Evolutionary conservation across 2,888 invertebrate genomes (phyloP), one percentile per base, ranked within the genome.

Genomic region (Frankliniella intonsa): DNA sequence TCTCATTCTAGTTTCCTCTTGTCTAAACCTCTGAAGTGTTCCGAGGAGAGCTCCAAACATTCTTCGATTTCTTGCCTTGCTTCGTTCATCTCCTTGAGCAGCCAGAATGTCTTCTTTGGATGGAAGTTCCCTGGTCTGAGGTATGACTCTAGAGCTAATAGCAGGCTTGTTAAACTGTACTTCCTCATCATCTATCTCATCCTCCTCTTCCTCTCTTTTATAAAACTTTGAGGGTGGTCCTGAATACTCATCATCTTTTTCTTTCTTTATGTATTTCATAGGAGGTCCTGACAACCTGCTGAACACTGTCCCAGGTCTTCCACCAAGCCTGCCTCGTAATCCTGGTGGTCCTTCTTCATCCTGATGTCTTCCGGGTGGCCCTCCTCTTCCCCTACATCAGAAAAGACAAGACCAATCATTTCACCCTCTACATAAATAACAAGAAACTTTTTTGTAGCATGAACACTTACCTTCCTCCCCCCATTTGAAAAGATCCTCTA

Each of bases 41-140:
- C 99, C 98, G 82, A 99, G 89, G 80, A 99, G 90, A 27, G 97
- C 94, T 12, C 98, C 98, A 89, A 99, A 98, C 94, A 99, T 98
- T 83, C 99, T 92, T 84, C 95, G 91, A 88, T 99, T 99, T 84
- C 98, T 88, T 25, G 89, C 90, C 85, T 88, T 87, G 80, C 89
- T 95, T 86, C 94, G 93, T 84, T 94, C 94, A 87, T 97, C 97
- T 12, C 93, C 94, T 88, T 95, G 97, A 80, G 94, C 96, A 83
- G 93, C 93, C 84, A 93, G 90, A 51, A 94, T 94, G 87, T 94
- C 94, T 87, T 94, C 93, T 51, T 95, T 90, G 25, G 96, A 95
- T n/a, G 97, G 96, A 81, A 94, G 88, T 87, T 97, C 97, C 84
- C 94, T 91, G 27, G 91, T 90, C 82, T 92, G 92, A 80, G 92